phyloP scores from a whole-genome alignment of 2,888 invertebrate genomes.

The Drosophila suboccidentalis region DNA sequence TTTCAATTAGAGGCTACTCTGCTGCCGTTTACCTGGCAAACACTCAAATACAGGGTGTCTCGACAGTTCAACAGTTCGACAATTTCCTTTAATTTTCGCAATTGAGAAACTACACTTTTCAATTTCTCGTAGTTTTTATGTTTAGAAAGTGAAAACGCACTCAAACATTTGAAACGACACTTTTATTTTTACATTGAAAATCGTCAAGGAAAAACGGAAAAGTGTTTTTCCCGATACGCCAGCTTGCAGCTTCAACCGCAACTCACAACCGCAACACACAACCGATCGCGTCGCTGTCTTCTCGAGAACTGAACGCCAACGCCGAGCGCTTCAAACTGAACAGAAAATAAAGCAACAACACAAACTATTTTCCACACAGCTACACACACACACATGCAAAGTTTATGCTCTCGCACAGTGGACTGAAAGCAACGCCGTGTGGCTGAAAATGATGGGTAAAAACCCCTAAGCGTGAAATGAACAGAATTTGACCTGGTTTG shows the following conservation, averaged over 20 bases:
- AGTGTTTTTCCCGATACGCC: slow-evolving; percentile 17
- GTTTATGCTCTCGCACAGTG: slow-evolving; percentile 63
- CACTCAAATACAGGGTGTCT: slow-evolving; percentile 36
- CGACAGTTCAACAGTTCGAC: background rate
- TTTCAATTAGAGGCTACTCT: slow-evolving; percentile 59
- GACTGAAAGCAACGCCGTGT: slow-evolving; percentile 19
- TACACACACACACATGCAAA: slow-evolving; percentile 6
- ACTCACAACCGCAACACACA: slow-evolving; percentile 56
- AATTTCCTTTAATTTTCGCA: slow-evolving; percentile 6
- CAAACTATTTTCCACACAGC: slow-evolving; percentile 65
- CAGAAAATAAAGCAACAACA: slow-evolving; percentile 21
- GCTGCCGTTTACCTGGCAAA: slow-evolving; percentile 40
- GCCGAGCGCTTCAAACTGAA: slow-evolving; percentile 55
- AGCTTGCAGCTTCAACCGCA: slow-evolving; percentile 40
- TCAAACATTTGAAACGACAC: slow-evolving; percentile 12
- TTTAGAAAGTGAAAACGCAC: background rate
- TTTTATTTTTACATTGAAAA: slow-evolving; percentile 55
- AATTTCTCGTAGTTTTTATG: background rate
- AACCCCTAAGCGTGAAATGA: slow-evolving; percentile 46
- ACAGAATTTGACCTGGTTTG: slow-evolving; percentile 9
- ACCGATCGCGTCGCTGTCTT: slow-evolving; percentile 72
- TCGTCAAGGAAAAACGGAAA: slow-evolving; percentile 28
- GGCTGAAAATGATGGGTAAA: slow-evolving; percentile 38
- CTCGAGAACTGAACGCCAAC: slow-evolving; percentile 74
- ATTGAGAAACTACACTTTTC: background rate